A percentile compares a stretch with the other conserved stretches of the same genome.
phyloP scores from a whole-genome alignment of 1,140 invertebrate species.

The Bombus haemorrhoidalis region DNA sequence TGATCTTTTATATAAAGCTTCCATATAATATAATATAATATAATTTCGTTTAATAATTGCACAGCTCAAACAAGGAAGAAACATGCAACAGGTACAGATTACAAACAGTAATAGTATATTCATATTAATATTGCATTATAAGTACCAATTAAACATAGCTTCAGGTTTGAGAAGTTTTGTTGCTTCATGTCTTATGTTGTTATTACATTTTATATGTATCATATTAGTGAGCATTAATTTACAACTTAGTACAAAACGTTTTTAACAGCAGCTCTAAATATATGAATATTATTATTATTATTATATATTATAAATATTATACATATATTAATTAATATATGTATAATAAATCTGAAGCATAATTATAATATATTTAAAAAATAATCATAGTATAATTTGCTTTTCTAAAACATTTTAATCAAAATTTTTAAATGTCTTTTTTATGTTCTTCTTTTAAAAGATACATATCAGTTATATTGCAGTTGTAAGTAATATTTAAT shows the following conservation, averaged over 20 bases:
- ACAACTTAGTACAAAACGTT: background rate
- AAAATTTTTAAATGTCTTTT: background rate
- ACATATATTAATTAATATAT: background rate
- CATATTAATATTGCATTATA: slow-evolving; percentile 44
- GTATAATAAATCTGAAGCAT: background rate
- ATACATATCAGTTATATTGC: background rate
- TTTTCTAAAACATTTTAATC: background rate
- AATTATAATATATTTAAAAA: background rate
- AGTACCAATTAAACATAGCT: slow-evolving; percentile 35
- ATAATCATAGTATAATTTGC: slow-evolving; percentile 8
- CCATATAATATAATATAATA: slow-evolving; percentile 63
- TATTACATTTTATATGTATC: slow-evolving; percentile 19
- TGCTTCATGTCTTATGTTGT: slow-evolving; percentile 10
- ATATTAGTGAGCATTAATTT: slow-evolving; percentile 39
- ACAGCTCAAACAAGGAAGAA: slow-evolving; percentile 82
- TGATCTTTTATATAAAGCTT: slow-evolving; percentile 14
- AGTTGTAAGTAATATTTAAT: background rate
- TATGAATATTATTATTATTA: background rate
- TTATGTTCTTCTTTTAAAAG: background rate
- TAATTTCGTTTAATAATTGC: slow-evolving; percentile 73
- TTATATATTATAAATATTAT: too few species aligned
- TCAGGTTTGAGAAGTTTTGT: slow-evolving; percentile 38
- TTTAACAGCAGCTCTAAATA: background rate
- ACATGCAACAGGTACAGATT: slow-evolving; percentile 78
- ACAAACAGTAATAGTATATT: slow-evolving; percentile 65